A percentile compares a stretch with the other conserved stretches of the same genome.
phyloP scores from a whole-genome alignment of 2,113 vertebrate genomes.

The Paraplagusia blochii region DNA sequence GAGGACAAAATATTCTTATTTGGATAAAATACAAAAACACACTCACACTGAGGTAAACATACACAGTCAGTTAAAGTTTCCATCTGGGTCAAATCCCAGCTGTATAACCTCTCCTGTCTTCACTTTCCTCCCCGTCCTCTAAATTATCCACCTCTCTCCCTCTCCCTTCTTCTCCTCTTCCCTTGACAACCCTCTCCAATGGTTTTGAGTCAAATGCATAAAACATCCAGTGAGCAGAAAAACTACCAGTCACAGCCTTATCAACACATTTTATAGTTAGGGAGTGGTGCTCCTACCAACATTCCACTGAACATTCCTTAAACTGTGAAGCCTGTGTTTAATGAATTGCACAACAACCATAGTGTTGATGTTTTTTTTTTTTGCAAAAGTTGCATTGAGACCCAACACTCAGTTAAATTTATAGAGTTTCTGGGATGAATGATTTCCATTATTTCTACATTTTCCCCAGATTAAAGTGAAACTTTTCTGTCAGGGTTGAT shows the following conservation, averaged over 20 bases:
- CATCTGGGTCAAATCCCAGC: slow-evolving; percentile 29
- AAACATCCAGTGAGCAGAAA: slow-evolving; percentile 22
- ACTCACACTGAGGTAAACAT: neutral
- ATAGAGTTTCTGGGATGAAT: too few relatives aligned
- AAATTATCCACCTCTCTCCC: slow-evolving; percentile 39
- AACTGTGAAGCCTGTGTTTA: neutral
- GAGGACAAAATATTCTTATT: neutral
- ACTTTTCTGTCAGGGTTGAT: too few relatives aligned
- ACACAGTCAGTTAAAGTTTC: neutral
- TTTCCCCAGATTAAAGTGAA: too few relatives aligned
- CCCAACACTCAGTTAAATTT: too few relatives aligned
- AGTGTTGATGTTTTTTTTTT: too few relatives aligned
- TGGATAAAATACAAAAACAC: neutral
- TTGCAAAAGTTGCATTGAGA: too few relatives aligned
- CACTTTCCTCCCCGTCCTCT: slow-evolving; percentile 27
- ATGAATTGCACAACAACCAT: neutral
- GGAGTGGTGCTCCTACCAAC: slow-evolving; percentile 16
- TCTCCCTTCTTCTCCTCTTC: slow-evolving; percentile 13
- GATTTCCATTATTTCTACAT: too few relatives aligned
- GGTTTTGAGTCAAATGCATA: slow-evolving; percentile 19
- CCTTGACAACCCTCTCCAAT: slow-evolving; percentile 6
- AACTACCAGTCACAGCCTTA: slow-evolving; percentile 27
- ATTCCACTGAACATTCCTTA: slow-evolving; percentile 5
- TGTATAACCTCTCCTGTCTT: slow-evolving; percentile 44
- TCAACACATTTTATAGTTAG: slow-evolving; percentile 31